Conservation (phyloP, 1,140 invertebrate genomes). For the Cherax destructor region DNA sequence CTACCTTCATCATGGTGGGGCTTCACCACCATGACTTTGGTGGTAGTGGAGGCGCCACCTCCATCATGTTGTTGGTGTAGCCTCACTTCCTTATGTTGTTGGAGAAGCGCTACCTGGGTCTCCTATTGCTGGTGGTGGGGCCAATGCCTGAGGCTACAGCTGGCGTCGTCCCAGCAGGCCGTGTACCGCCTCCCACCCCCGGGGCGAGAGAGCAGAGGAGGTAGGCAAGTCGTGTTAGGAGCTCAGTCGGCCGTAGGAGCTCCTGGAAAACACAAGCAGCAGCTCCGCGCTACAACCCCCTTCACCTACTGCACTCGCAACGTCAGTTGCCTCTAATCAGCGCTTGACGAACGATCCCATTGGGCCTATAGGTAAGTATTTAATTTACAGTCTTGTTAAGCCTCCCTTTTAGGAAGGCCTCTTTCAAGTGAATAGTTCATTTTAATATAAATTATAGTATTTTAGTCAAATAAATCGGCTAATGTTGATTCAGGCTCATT, state of each 20-base stretch:
- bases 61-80: too few relatives aligned
- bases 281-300: not conserved
- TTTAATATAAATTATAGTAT: too few relatives aligned
- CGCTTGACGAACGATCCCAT: conserved; percentile 10
- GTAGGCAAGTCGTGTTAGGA: not conserved
- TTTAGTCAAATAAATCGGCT: too few relatives aligned
- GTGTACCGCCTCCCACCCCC: not conserved
- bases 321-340: not conserved
- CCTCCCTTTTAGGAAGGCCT: too few relatives aligned
- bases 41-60: too few relatives aligned
- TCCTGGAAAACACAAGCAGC: not conserved
- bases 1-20: too few relatives aligned
- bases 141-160: not conserved
- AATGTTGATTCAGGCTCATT: too few relatives aligned
- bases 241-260: not conserved
- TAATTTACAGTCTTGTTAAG: not conserved
- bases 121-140: too few relatives aligned
- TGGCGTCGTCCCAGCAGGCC: not conserved
- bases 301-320: not conserved
- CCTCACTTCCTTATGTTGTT: too few relatives aligned
- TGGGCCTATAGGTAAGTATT: conserved; percentile 7
- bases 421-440: too few relatives aligned
- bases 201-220: conserved; percentile 7
- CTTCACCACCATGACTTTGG: too few relatives aligned
- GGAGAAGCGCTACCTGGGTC: too few relatives aligned